Conservation (phyloP, 2,888 invertebrate genomes). For the Hypomecis punctinalis region DNA sequence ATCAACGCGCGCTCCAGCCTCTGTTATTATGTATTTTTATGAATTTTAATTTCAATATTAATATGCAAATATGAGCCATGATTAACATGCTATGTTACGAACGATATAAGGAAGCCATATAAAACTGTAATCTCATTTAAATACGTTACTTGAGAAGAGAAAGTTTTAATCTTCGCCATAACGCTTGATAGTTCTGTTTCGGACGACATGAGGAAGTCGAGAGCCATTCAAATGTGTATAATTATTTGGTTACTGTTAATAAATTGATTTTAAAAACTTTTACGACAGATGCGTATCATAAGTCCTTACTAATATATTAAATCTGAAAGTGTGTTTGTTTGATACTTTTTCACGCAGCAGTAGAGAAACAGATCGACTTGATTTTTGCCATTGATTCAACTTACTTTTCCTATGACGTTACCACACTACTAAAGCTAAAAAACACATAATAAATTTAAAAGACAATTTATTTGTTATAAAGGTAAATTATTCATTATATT, state of each 20-base stretch:
- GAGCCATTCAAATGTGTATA: background rate
- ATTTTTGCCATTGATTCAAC: too few species aligned
- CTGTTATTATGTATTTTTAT: conserved; percentile 18
- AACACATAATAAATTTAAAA: too few species aligned
- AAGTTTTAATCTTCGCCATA: conserved; percentile 27
- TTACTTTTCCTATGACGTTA: too few species aligned
- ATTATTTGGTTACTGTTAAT: background rate
- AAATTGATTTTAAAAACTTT: background rate
- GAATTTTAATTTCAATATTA: conserved; percentile 22
- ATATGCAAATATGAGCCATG: conserved; percentile 24
- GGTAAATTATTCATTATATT: too few species aligned
- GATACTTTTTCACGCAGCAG: too few species aligned
- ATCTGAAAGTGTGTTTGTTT: too few species aligned
- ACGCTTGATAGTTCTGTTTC: conserved; percentile 7
- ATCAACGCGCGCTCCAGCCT: conserved; percentile 47
- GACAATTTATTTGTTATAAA: too few species aligned
- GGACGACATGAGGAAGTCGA: conserved; percentile 12
- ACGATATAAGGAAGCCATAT: conserved; percentile 37
- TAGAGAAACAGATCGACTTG: too few species aligned
- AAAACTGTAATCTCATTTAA: conserved; percentile 18
- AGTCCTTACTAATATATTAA: too few species aligned
- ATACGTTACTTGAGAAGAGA: conserved; percentile 19
- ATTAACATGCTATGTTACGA: conserved; percentile 30
- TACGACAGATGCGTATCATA: too few species aligned
- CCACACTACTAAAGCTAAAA: too few species aligned